Evolutionary conservation across 2,113 vertebrate genomes (phyloP).

Genomic region (Tachuris rubrigastra): DNA sequence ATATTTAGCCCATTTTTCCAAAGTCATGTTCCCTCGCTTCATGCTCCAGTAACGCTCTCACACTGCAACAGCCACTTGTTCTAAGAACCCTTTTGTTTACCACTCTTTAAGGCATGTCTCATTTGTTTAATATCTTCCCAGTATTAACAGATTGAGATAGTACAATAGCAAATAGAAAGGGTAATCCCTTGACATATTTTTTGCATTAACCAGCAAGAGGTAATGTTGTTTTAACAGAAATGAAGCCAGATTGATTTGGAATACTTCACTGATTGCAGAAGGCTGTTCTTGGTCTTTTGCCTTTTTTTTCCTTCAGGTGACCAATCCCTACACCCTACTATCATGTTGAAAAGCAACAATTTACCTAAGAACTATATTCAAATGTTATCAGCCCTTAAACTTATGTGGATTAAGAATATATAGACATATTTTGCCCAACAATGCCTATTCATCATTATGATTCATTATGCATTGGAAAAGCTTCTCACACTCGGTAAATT

Average conservation of each 20-base stretch:
- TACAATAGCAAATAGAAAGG: not conserved
- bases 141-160: not conserved
- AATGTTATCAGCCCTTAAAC: not conserved
- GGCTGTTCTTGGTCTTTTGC: rapidly evolving
- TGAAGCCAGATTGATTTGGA: not conserved
- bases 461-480: not conserved
- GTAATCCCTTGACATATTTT: not conserved
- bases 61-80: not conserved
- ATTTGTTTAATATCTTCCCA: not conserved
- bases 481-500: not conserved
- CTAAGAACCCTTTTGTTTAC: not conserved
- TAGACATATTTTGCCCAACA: not conserved
- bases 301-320: not conserved
- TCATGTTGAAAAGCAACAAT: not conserved
- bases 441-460: not conserved
- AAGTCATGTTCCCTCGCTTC: not conserved
- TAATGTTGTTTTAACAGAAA: not conserved
- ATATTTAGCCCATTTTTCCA: not conserved
- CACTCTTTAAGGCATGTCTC: not conserved
- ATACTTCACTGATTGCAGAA: not conserved
- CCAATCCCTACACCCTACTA: not conserved
- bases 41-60: not conserved
- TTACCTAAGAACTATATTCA: not conserved
- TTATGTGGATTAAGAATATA: not conserved
- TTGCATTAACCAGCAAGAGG: not conserved